phyloP scores from a whole-genome alignment of 1,140 invertebrate genomes.

The Hypsibius dujardini region DNA sequence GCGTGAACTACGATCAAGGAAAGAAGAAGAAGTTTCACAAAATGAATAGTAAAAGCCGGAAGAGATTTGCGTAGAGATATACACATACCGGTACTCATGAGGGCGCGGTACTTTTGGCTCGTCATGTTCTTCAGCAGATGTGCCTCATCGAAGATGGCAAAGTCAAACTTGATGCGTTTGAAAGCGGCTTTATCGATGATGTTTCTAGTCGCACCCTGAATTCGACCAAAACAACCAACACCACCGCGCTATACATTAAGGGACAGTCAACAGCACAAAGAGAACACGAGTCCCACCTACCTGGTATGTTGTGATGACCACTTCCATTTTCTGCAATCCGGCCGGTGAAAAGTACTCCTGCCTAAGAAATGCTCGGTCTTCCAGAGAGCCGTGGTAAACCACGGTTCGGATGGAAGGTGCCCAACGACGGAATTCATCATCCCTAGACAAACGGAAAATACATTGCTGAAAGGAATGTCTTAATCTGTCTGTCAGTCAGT shows the following conservation, averaged over 20 bases:
- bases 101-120: conserved; percentile 65
- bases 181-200: conserved; percentile 78
- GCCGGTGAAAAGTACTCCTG: conserved; percentile 32
- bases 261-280: too few species aligned
- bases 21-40: too few species aligned
- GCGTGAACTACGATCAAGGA: neutral
- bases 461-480: too few species aligned
- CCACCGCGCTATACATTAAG: too few species aligned
- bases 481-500: too few species aligned
- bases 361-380: conserved; percentile 57
- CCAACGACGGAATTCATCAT: neutral
- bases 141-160: conserved; percentile 87
- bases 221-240: too few species aligned
- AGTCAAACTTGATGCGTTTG: conserved; percentile 65
- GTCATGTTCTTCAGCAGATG: conserved; percentile 96
- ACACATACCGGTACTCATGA: conserved; percentile 49
- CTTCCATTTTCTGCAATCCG: conserved; percentile 51
- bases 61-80: too few species aligned
- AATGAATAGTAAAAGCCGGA: too few species aligned
- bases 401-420: conserved; percentile 28
- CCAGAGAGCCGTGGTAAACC: conserved; percentile 69
- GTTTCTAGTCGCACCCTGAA: conserved; percentile 44
- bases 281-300: too few species aligned
- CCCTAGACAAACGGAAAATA: too few species aligned
- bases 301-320: conserved; percentile 69